Base-by-base conservation (phyloP, 2,113 vertebrate genomes). In the Muntiacus muntjak region DNA sequence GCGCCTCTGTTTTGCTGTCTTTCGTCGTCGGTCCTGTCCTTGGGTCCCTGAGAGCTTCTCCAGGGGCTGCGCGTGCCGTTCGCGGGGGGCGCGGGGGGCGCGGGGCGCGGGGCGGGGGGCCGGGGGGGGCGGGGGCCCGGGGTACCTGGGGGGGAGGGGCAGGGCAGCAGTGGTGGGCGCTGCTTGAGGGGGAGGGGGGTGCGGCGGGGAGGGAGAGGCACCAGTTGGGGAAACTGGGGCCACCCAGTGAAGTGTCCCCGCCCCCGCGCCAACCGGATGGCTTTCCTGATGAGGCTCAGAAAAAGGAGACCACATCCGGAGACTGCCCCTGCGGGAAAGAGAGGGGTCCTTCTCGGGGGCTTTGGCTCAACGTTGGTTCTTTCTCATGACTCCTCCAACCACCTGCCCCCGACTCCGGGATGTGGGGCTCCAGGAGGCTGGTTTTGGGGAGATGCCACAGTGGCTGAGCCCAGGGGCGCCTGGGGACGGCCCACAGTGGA, bases 401-500 rank as follows among this genome's bases (percentile, higher is more conserved):
- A 11, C 54, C 36, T 21, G 6, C 21, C 78, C 54, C 57, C 50
- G 28, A 2, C 55, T 83, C 45, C 89, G 10, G 84, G 43, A 14
- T 45, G 60, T 55, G 88, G 84, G 89, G 54, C 78, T 78, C 85
- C 57, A 23, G 57, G 36, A 96, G n/a, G 40, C 79, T 45, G 88
- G 23, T 81, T 90, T 85, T 25, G 78, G 93, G 89, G 76, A 16
- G 60, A 30, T 60, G 78, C 90, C 85, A 5, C 14, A 4, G 71
- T 14, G 54, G 85, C 40, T 92, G 47, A 10, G 76, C 15, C 58
- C 92, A 40, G 64, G 92, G 84, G 94, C 21, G 17, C 78, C 25
- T 57, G 94, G 87, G 40, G 97, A 98, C 89, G 96, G 96, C 98
- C 6, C 5, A 50, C 14, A 54, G 90, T 43, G 87, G 91, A 7